Base-by-base conservation (phyloP, 2,797 vertebrate species). In the Poecilia picta region DNA sequence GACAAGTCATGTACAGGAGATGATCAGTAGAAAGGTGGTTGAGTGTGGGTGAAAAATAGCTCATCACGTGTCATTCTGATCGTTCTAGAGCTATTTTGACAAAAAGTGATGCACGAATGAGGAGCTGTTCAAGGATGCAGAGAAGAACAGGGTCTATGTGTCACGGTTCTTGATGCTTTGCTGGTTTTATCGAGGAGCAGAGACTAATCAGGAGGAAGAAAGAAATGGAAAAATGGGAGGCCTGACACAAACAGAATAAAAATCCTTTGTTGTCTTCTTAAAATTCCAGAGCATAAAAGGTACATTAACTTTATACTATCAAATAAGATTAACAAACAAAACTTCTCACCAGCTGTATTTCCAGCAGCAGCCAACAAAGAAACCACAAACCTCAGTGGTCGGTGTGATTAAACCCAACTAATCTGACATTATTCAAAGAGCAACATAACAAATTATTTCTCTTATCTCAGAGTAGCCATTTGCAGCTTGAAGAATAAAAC, bases 41-140 rank as follows among this genome's bases (percentile, higher is more conserved):
- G 70, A 49, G 68, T 73, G 87, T 62, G 80, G 77, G 73, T 66
- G 84, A 79, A 85, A 90, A 88, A 86, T 31, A 81, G 75, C 78
- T 91, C 82, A 79, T 84, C 31, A 0, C 72, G 88, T 87, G 85
- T 88, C 83, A 84, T 73, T 83, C 77, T 73, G 64, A 81, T 89
- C 78, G 74, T 80, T 77, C 49, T 70, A 16, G 16, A 41, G 77
- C 75, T 78, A 77, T 71, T 91, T 79, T 81, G 79, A 76, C 77
- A 70, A 75, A 1, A 1, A 8, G 64, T 85, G 77, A 90, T 73
- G 85, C 82, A 74, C 33, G 43, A 77, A 76, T 36, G 73, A 84
- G 75, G 72, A 16, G 18, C 75, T 25, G 77, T 78, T 88, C 82
- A 85, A 75, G 83, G 82, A 87, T 79, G 53, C 20, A 4, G 78